Evolutionary conservation across 2,888 invertebrate genomes (phyloP).

Genomic region (Drosophila algonquin): DNA sequence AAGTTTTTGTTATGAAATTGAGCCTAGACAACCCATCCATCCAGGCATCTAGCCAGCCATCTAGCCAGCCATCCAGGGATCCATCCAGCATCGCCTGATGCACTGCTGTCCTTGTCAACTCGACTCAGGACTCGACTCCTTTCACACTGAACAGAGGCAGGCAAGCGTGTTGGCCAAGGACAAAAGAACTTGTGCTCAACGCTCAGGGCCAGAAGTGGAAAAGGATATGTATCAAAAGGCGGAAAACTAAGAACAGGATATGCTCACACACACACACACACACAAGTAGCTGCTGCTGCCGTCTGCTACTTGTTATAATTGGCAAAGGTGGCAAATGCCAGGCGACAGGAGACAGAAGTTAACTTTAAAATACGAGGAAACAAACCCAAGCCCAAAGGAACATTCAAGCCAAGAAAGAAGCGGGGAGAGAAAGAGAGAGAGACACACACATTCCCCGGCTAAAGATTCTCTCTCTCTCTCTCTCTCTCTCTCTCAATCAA

Average conservation of each 20-base stretch:
- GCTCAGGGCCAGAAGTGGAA: conserved; percentile 56
- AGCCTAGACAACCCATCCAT: conserved; percentile 62
- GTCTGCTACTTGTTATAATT: conserved; percentile 73
- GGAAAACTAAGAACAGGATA: conserved; percentile 72
- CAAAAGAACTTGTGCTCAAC: conserved; percentile 57
- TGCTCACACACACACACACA: conserved; percentile 33
- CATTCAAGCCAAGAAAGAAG: not conserved
- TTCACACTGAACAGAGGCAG: conserved; percentile 22
- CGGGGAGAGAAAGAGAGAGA: not conserved
- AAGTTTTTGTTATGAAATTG: conserved; percentile 78
- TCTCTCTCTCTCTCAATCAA: not conserved
- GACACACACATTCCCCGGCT: too few species aligned
- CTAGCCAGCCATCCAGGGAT: conserved; percentile 6
- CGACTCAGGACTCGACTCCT: conserved; percentile 26
- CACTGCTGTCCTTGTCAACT: conserved; percentile 6
- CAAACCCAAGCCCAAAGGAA: not conserved
- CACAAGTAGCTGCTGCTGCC: conserved; percentile 10
- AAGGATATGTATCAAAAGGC: conserved; percentile 67
- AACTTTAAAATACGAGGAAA: conserved; percentile 10
- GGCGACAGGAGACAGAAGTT: conserved; percentile 9
- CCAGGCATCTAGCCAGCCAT: conserved; percentile 8
- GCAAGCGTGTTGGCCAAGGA: conserved; percentile 50
- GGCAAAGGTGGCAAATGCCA: conserved; percentile 46
- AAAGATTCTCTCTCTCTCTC: not conserved
- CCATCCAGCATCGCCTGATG: conserved; percentile 14